phyloP scores from a whole-genome alignment of 2,113 vertebrate species.

The Elachura formosa region DNA sequence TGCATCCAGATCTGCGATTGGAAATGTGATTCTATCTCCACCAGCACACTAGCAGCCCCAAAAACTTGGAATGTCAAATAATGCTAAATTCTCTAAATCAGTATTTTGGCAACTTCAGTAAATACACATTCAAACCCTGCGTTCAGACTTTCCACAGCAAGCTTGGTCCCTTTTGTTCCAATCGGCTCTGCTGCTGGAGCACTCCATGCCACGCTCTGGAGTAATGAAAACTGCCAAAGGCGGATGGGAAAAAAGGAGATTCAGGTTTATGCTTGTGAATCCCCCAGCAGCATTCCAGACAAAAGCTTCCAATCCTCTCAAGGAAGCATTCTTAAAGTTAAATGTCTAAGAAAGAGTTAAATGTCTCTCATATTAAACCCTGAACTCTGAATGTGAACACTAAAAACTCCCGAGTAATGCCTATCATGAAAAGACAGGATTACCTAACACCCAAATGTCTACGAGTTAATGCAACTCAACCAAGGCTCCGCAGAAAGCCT shows the following conservation, averaged over 20 bases:
- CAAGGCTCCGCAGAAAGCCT: not conserved
- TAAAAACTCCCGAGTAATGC: not conserved
- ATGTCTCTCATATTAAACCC: not conserved
- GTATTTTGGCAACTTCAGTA: not conserved
- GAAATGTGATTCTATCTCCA: not conserved
- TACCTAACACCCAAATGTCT: not conserved
- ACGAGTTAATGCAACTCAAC: not conserved
- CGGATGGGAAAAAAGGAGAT: not conserved
- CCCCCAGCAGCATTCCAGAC: conserved; percentile 47
- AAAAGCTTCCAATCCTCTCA: not conserved
- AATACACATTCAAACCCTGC: not conserved
- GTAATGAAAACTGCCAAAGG: not conserved
- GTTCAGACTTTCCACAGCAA: not conserved
- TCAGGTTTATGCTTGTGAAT: conserved; percentile 1
- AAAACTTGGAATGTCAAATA: not conserved
- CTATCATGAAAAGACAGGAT: not conserved
- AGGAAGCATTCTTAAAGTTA: not conserved
- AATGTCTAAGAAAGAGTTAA: not conserved
- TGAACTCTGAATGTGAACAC: not conserved
- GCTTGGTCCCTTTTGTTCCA: not conserved
- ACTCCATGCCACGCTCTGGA: not conserved
- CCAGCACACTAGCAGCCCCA: not conserved
- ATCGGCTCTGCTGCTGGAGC: not conserved
- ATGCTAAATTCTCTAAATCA: not conserved
- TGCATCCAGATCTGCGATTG: not conserved